Conservation (phyloP, 92 coral and sea anemone species). For the Phenganax subtilis region DNA sequence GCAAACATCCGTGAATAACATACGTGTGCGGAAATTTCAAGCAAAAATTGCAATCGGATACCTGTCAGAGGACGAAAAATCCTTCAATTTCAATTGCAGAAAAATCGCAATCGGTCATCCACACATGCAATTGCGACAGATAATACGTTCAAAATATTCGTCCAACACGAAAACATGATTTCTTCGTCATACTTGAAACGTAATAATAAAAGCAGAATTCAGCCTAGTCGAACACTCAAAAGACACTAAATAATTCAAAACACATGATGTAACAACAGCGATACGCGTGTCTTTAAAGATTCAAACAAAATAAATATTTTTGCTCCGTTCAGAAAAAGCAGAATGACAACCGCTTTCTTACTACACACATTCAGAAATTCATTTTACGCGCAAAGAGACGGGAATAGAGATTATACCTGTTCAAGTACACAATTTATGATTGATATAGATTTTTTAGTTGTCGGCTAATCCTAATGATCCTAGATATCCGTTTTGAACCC, state of each 20-base stretch:
- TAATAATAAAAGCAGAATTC: background rate
- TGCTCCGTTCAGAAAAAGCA: background rate
- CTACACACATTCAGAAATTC: no score
- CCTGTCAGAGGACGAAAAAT: background rate
- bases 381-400: no score
- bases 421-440: no score
- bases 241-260: slow-evolving; percentile 1
- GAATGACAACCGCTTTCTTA: no score
- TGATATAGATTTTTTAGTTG: no score
- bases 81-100: background rate
- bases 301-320: background rate
- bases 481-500: no score
- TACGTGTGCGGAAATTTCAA: background rate
- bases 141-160: background rate
- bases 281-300: background rate
- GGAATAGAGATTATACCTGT: no score
- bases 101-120: background rate
- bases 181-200: slow-evolving; percentile 1
- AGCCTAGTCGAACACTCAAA: background rate
- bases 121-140: background rate
- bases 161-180: background rate
- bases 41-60: slow-evolving; percentile 2
- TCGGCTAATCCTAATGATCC: no score
- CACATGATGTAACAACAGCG: background rate
- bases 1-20: slow-evolving; percentile 9